These are phyloP conservation scores for Formica selysi DNA, from an alignment of 1,140 invertebrate genomes.

Conservation along the genomic window DNA sequence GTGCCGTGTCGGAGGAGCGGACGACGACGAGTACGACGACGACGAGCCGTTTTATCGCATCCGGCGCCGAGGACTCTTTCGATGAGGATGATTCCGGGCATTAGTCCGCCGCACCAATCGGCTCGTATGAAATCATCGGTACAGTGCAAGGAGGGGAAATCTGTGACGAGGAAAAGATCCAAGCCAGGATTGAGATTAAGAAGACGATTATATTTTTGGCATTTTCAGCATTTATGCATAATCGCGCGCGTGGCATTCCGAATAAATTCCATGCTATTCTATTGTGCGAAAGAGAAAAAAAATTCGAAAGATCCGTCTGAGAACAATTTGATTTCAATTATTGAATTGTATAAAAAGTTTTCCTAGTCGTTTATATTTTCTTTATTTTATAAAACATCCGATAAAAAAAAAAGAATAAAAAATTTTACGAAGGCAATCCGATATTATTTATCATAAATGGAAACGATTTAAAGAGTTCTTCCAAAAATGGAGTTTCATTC, in stretches of 20 bases:
- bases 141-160: slow-evolving; percentile 16
- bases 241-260: not conserved
- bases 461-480: no score
- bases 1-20: slow-evolving; percentile 24
- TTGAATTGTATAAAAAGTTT: no score
- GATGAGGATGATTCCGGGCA: slow-evolving; percentile 66
- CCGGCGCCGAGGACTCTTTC: slow-evolving; percentile 74
- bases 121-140: slow-evolving; percentile 46
- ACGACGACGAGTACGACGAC: slow-evolving; percentile 37
- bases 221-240: not conserved
- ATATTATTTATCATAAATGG: not conserved
- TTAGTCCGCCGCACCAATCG: slow-evolving; percentile 64
- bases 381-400: no score
- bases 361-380: no score
- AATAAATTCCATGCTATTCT: not conserved
- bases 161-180: not conserved
- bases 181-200: slow-evolving; percentile 16
- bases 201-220: slow-evolving; percentile 9
- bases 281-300: not conserved
- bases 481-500: not conserved
- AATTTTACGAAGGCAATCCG: not conserved
- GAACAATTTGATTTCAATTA: no score
- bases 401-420: no score
- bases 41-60: slow-evolving; percentile 72
- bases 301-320: not conserved